phyloP scores from a whole-genome alignment of 2,888 invertebrate genomes.

The Beris chalybata region DNA sequence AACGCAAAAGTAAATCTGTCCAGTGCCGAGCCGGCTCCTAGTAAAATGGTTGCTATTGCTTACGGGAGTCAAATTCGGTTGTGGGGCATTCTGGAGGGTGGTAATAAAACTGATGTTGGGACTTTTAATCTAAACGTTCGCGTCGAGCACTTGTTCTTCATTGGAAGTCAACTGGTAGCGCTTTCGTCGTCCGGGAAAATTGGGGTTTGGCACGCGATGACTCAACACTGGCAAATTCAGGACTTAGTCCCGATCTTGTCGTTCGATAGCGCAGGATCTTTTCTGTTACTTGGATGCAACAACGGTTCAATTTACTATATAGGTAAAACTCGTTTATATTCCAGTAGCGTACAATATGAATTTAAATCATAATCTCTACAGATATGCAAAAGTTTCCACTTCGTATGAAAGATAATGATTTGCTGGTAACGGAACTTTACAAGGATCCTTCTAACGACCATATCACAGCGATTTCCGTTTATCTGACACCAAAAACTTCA shows the following conservation, averaged over 20 bases:
- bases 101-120: slow-evolving; percentile 74
- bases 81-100: slow-evolving; percentile 80
- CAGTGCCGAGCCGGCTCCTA: slow-evolving; percentile 60
- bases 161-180: slow-evolving; percentile 97
- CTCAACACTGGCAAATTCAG: slow-evolving; percentile 97
- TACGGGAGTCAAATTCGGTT: slow-evolving; percentile 74
- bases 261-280: slow-evolving; percentile 96
- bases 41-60: slow-evolving; percentile 83
- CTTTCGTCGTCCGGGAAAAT: slow-evolving; percentile 90
- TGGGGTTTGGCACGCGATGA: slow-evolving; percentile 99
- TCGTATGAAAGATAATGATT: slow-evolving; percentile 98
- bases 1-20: slow-evolving; percentile 67
- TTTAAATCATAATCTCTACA: slow-evolving; percentile 50
- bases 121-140: slow-evolving; percentile 89
- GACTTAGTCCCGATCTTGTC: slow-evolving; percentile 94
- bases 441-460: slow-evolving; percentile 92
- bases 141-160: slow-evolving; percentile 95
- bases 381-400: slow-evolving; percentile 99
- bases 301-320: slow-evolving; percentile 97
- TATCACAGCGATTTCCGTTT: slow-evolving; percentile 97
- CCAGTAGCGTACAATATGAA: too few species aligned
- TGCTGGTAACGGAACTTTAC: slow-evolving; percentile 94
- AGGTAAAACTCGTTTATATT: slow-evolving; percentile 59
- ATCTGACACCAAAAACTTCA: slow-evolving; percentile 98
- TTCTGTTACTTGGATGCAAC: slow-evolving; percentile 90